Evolutionary conservation across 2,797 vertebrate genomes (phyloP).

Genomic region (Hippopotamyrus pictus): DNA sequence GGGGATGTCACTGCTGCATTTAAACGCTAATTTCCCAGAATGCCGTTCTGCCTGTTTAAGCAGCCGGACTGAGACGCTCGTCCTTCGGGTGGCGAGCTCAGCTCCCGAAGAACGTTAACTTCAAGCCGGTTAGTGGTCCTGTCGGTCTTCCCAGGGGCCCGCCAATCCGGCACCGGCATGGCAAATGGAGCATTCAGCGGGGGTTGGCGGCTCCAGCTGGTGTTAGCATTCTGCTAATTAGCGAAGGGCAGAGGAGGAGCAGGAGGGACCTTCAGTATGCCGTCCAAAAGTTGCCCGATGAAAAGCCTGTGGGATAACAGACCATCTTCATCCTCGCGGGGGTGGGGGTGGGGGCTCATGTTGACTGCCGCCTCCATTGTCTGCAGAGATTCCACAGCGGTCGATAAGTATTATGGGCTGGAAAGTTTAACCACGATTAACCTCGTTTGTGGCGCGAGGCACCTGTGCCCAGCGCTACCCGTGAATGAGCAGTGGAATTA

Average conservation of each 20-base stretch:
- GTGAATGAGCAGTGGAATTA: not conserved
- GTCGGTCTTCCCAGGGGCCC: not conserved
- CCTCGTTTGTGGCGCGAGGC: not conserved
- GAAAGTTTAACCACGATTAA: not conserved
- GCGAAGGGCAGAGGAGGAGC: not conserved
- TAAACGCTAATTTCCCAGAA: not conserved
- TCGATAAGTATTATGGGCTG: not conserved
- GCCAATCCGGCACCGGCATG: not conserved
- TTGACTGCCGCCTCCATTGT: not conserved
- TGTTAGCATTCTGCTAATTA: conserved; percentile 18
- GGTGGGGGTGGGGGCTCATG: not conserved
- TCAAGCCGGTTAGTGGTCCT: not conserved
- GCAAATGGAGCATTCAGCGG: not conserved
- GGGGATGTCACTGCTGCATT: not conserved
- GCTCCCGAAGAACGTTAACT: not conserved
- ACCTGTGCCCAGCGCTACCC: not conserved
- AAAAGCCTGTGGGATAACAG: not conserved
- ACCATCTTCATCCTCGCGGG: not conserved
- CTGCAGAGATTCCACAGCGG: not conserved
- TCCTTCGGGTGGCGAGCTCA: not conserved
- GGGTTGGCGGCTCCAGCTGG: conserved; percentile 6
- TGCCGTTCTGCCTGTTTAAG: not conserved
- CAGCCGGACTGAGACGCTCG: not conserved
- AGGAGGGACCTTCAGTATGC: not conserved
- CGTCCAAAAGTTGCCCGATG: not conserved